These are phyloP conservation scores for Rhynchotus rufescens DNA, from an alignment of 2,797 vertebrate species.

Conservation along the genomic window DNA sequence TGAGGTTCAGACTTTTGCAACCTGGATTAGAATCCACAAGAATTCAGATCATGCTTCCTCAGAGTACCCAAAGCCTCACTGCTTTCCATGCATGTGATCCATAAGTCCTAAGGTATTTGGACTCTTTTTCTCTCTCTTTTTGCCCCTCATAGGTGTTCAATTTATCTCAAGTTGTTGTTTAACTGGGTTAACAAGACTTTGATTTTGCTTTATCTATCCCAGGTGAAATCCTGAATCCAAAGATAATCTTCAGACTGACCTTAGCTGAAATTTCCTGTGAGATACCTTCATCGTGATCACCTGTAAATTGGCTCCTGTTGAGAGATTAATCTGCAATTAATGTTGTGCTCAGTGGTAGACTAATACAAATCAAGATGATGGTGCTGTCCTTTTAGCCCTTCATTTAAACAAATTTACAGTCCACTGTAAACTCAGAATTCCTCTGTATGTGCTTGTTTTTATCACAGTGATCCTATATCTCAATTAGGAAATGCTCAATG, in stretches of 20 bases:
- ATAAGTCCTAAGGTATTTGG: neutral
- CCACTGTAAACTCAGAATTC: neutral
- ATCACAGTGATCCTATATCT: conserved; percentile 34
- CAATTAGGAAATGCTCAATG: conserved; percentile 19
- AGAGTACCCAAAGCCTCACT: neutral
- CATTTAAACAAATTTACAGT: conserved; percentile 19
- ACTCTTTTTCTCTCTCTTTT: too few species aligned
- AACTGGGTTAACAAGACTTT: neutral
- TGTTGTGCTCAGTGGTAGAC: neutral
- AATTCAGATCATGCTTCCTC: neutral
- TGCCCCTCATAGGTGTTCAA: neutral
- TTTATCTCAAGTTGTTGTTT: neutral
- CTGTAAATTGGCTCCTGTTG: neutral
- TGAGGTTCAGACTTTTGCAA: too few species aligned
- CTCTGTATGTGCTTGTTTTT: conserved; percentile 64
- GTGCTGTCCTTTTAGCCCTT: neutral
- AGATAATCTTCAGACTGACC: neutral
- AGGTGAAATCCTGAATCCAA: neutral
- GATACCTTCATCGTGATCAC: neutral
- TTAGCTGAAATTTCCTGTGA: neutral
- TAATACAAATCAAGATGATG: neutral
- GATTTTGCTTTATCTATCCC: neutral
- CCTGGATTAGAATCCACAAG: neutral
- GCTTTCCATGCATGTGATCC: neutral
- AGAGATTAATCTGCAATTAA: neutral